Base-by-base conservation (phyloP, 1,140 invertebrate genomes). In the Pemphigus obesinymphae region DNA sequence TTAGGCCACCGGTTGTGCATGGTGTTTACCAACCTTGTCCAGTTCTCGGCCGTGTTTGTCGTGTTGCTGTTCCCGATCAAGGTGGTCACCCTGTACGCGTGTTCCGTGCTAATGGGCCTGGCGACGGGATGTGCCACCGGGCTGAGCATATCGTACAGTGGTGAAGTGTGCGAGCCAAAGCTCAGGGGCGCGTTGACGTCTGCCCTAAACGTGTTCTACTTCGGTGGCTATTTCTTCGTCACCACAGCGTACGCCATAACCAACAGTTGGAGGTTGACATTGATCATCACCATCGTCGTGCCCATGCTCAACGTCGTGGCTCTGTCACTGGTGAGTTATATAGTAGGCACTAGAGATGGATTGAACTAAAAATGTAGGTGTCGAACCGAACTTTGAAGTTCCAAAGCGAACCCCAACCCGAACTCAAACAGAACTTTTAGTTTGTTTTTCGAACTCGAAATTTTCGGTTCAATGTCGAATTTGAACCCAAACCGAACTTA, bases 131-230 rank as follows among this genome's bases (percentile, higher is more conserved):
- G 37, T 3, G 73, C 73, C 11, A 58, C 50, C 2, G 53, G 53
- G 20, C 50, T 78, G 31, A 23, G 53, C 50, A 40, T 53, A 37
- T 78, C 73, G 34, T 78, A 78, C 73, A 78, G 73, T 6, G 73
- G 73, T 1, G 73, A 78, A 26, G 73, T 78, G 34, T 78, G 73
- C n/a, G 73, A 78, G 8, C 73, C 73, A 0, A 78, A 58, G 34
- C 73, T 78, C 15, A n/a, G 73, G 13, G 73, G 73, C 5, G 10
- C 53, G 50, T n/a, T 78, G 50, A 78, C 73, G 31, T 78, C 73
- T 5, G 48, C 34, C n/a, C 7, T 78, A 34, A 78, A 78, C 34
- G 73, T 78, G n/a, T 78, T 78, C 50, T 78, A 37, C 34, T 78
- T 78, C 26, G 34, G 8, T 6, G 73, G 73, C 1, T 58, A 23